Evolutionary conservation across 2,888 invertebrate species (phyloP).

Genomic region (Sicus ferrugineus): DNA sequence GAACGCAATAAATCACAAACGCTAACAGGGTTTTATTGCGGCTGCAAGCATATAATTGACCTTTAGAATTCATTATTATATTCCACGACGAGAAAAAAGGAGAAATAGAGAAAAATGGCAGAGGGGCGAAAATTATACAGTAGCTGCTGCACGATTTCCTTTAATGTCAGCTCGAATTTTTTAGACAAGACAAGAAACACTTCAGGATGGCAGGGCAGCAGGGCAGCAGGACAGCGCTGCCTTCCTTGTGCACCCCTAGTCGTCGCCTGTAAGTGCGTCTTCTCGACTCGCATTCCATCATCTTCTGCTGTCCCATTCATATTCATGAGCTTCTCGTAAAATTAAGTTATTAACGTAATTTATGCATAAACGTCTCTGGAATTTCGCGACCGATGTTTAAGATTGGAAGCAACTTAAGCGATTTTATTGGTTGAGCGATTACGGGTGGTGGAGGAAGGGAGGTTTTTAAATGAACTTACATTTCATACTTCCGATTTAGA

Average conservation of each 20-base stretch:
- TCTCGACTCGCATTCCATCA: constrained; percentile 25
- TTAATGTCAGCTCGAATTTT: no score
- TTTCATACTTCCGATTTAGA: background rate
- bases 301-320: constrained; percentile 46
- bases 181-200: background rate
- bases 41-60: constrained; percentile 60
- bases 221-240: background rate
- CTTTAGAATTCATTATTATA: constrained; percentile 41
- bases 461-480: background rate
- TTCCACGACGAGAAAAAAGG: background rate
- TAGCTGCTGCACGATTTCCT: no score
- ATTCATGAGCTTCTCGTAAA: constrained; percentile 55
- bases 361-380: constrained; percentile 62
- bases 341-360: constrained; percentile 64
- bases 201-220: background rate
- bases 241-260: background rate
- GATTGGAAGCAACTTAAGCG: constrained; percentile 46
- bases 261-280: background rate
- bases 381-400: constrained; percentile 48
- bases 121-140: no score
- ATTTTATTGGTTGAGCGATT: background rate
- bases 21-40: constrained; percentile 53
- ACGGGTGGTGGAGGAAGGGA: background rate
- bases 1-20: constrained; percentile 28
- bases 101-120: background rate